These are phyloP conservation scores for Halcyon leucocephala DNA, from an alignment of 2,797 vertebrate species.

Conservation along the genomic window DNA sequence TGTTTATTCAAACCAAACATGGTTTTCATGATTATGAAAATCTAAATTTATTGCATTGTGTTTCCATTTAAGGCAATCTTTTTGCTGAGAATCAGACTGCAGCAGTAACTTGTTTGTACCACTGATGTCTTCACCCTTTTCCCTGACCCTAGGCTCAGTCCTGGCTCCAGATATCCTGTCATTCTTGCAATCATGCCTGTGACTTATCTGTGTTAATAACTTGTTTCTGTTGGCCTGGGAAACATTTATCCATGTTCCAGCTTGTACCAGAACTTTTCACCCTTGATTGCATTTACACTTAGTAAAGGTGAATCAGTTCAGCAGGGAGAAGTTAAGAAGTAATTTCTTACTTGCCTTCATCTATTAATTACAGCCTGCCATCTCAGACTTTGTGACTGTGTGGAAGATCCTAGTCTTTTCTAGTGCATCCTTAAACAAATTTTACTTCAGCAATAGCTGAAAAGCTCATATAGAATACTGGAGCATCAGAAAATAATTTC, in stretches of 20 bases:
- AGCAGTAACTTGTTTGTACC: not conserved
- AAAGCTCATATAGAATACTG: not conserved
- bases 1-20: not conserved
- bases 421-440: not conserved
- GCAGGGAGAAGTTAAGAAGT: not conserved
- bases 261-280: not conserved
- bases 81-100: not conserved
- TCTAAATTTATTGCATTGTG: not conserved
- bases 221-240: not conserved
- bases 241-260: not conserved
- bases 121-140: not conserved
- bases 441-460: not conserved
- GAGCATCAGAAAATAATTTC: not conserved
- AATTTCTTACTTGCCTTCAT: not conserved
- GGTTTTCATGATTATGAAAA: not conserved
- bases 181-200: not conserved
- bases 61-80: not conserved
- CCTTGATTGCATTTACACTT: not conserved
- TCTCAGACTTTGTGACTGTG: not conserved
- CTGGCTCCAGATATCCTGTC: not conserved
- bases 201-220: not conserved
- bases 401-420: not conserved
- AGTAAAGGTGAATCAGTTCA: not conserved
- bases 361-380: not conserved
- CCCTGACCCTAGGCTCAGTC: not conserved